phyloP scores from a whole-genome alignment of 2,113 vertebrate species.

The Channa argus region DNA sequence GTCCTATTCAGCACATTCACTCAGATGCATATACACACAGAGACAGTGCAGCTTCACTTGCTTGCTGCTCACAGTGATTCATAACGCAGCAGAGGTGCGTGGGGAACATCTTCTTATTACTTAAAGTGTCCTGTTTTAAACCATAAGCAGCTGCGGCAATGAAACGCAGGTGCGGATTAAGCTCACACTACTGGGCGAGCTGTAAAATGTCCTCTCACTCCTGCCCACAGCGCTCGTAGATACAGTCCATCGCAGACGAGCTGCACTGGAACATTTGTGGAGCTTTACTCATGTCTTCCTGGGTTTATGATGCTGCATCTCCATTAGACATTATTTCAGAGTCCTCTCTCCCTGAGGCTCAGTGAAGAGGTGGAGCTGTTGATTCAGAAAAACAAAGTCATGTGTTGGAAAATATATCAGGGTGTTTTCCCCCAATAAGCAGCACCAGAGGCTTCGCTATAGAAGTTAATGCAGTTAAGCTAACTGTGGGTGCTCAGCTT shows the following conservation, averaged over 20 bases:
- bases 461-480: slow-evolving; percentile 56
- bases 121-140: slow-evolving; percentile 58
- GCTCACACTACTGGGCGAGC: slow-evolving; percentile 4
- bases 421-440: slow-evolving; percentile 72
- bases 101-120: slow-evolving; percentile 66
- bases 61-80: slow-evolving; percentile 22
- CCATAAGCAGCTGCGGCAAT: slow-evolving; percentile 30
- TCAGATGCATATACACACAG: slow-evolving; percentile 1
- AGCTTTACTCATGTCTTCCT: slow-evolving; percentile 18
- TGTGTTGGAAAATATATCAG: slow-evolving; percentile 70
- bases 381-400: slow-evolving; percentile 64
- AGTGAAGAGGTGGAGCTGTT: slow-evolving; percentile 58
- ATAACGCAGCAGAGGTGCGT: slow-evolving; percentile 45
- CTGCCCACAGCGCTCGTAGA: slow-evolving; percentile 24
- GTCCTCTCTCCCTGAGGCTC: slow-evolving; percentile 19
- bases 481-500: slow-evolving; percentile 66
- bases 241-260: slow-evolving; percentile 5
- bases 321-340: slow-evolving; percentile 58
- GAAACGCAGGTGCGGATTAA: slow-evolving; percentile 29
- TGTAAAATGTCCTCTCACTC: slow-evolving; percentile 9
- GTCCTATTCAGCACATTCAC: slow-evolving; percentile 1
- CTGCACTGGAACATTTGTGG: slow-evolving; percentile 19
- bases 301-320: slow-evolving; percentile 27
- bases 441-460: slow-evolving; percentile 57
- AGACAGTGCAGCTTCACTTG: slow-evolving; percentile 21